Evolutionary conservation across 2,113 vertebrate species (phyloP), one percentile per base, ranked within the genome.

Genomic region (Coptodon bakossiorum): DNA sequence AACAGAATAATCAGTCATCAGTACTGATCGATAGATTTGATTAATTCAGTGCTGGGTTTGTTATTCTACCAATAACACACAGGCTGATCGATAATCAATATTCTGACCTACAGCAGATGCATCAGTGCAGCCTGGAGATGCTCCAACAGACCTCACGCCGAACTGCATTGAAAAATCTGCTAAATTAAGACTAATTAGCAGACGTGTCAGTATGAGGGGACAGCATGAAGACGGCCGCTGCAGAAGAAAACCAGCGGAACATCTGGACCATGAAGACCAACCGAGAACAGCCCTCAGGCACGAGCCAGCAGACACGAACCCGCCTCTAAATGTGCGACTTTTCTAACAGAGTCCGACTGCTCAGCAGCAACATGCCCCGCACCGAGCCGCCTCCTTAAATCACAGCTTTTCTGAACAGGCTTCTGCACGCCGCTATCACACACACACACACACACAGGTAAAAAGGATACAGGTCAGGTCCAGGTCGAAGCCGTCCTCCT

Each of bases 401-500:
- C 17, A 27, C 19, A 3, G 11, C 3, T 19, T 82, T 68, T 57
- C 5, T 57, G 68, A 73, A 48, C 40, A 16, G 40, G 68, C 40
- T 17, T 48, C 14, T 45, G 68, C 22, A 48, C 40, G 40, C 14
- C 22, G 40, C 68, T 27, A 19, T 61, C 3, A 9, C 6, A 27
- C 12, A 80, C 87, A 85, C 8, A 17, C 59, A 5, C 61, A n/a
- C 63, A 2, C 4, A 59, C 12, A 43, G 5, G 10, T 59, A 84
- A 92, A 73, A 96, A 96, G 97, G 98, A 99, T 99, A 99, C 98
- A 99, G 93, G 98, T 99, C 90, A 99, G 97, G 96, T 98, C 98
- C 97, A 99, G 96, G 96, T 99, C 98, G 96, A 99, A 99, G 91
- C 98, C 98, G 97, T 98, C 98, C 96, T 99, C 98, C 95, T 98